A percentile compares a stretch with the other conserved stretches of the same genome.
phyloP scores from a whole-genome alignment of 2,113 vertebrate species.

The Gobio gobio region DNA sequence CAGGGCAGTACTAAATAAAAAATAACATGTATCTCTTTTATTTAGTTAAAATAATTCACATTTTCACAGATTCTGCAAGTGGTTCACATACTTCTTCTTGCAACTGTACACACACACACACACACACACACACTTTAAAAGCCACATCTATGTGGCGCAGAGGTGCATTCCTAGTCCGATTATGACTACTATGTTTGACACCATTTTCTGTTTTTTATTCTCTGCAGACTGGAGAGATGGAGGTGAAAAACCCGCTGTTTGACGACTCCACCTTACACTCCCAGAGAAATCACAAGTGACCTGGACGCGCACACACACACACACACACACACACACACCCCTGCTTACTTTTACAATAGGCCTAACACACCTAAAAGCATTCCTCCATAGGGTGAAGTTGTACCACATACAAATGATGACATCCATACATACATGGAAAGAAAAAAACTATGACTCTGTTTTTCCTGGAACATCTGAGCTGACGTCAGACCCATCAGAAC shows the following conservation, averaged over 20 bases:
- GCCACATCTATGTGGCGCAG: too few species aligned
- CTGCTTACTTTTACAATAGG: neutral
- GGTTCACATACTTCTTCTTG: too few species aligned
- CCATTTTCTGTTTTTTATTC: neutral
- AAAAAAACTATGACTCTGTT: neutral
- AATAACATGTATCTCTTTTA: too few species aligned
- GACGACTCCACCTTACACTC: slow-evolving; percentile 82
- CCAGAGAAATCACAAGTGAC: slow-evolving; percentile 75
- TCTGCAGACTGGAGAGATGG: slow-evolving; percentile 94
- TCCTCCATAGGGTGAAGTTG: neutral
- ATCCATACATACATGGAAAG: too few species aligned
- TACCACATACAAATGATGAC: neutral
- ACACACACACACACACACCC: slow-evolving; percentile 22
- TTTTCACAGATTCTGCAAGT: too few species aligned
- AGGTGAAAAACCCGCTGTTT: slow-evolving; percentile 96
- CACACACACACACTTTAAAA: too few species aligned
- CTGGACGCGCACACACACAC: slow-evolving; percentile 42
- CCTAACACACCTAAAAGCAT: slow-evolving; percentile 30
- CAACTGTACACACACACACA: too few species aligned
- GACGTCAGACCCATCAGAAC: slow-evolving; percentile 13
- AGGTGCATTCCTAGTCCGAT: too few species aligned
- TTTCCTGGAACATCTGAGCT: neutral
- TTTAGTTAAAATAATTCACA: too few species aligned
- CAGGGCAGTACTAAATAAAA: too few species aligned
- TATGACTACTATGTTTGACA: neutral